These are phyloP conservation scores for Clarias laeviceps DNA, from an alignment of 2,797 vertebrate species.

Conservation along the genomic window DNA sequence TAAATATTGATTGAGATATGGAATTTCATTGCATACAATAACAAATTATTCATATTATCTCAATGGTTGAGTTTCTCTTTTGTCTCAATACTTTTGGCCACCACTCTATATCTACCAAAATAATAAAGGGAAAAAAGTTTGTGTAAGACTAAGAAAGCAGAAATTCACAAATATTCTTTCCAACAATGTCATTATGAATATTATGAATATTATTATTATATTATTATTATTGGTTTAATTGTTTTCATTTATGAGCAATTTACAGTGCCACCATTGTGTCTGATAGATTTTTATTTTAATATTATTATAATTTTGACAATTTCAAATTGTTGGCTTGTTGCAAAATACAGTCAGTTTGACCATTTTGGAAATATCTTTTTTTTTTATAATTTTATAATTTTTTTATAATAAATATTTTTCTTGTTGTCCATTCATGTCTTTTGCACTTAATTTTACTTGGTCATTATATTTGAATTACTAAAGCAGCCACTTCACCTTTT, in stretches of 20 bases:
- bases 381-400: too few relatives aligned
- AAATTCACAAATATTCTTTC: neutral
- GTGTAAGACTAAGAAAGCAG: neutral
- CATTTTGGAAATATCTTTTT: neutral
- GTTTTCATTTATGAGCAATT: neutral
- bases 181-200: too few relatives aligned
- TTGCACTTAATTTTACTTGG: neutral
- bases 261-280: neutral
- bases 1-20: too few relatives aligned
- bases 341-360: neutral
- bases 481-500: slow-evolving; percentile 16
- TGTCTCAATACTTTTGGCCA: too few relatives aligned
- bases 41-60: too few relatives aligned
- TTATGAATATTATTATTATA: neutral
- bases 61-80: too few relatives aligned
- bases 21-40: too few relatives aligned
- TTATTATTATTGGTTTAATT: neutral
- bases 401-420: too few relatives aligned
- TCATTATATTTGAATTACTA: neutral
- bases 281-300: neutral
- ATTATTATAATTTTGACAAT: neutral
- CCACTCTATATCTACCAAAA: neutral
- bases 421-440: neutral
- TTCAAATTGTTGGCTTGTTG: neutral
- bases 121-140: neutral